Evolutionary conservation across 2,797 vertebrate species (phyloP).

Genomic region (Enteromius unitaeniatus): DNA sequence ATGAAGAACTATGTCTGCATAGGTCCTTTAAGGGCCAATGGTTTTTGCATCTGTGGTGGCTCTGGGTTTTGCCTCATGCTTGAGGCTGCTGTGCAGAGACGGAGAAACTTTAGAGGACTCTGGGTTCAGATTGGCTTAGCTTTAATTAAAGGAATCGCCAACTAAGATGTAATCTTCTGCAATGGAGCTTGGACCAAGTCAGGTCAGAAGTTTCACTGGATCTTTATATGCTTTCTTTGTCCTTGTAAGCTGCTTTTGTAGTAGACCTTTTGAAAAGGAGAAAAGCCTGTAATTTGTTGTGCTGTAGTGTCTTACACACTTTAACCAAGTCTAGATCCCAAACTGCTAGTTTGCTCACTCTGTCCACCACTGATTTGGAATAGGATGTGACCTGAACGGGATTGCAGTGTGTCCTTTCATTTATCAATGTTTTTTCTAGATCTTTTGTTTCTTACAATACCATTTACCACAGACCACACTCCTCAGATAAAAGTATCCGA

Average conservation of each 20-base stretch:
- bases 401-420: not conserved
- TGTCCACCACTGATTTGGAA: constrained; percentile 1
- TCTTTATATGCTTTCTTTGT: not conserved
- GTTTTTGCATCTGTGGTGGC: constrained; percentile 72
- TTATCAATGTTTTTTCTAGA: not conserved
- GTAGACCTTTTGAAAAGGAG: not conserved
- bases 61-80: constrained; percentile 67
- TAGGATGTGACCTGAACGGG: not conserved
- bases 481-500: constrained; percentile 32
- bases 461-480: constrained; percentile 23
- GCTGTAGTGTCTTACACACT: not conserved
- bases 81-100: constrained; percentile 38
- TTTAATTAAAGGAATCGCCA: constrained; percentile 63
- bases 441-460: constrained; percentile 10
- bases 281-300: constrained; percentile 6
- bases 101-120: constrained; percentile 50
- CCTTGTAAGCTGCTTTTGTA: constrained; percentile 37
- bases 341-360: constrained; percentile 15
- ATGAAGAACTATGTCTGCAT: constrained; percentile 53
- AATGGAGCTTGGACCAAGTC: constrained; percentile 26
- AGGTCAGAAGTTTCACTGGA: constrained; percentile 6
- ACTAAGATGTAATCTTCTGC: constrained; percentile 60
- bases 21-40: constrained; percentile 60
- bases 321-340: constrained; percentile 1
- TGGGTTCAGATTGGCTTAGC: constrained; percentile 57